These are phyloP conservation scores for Napeogenes sylphis DNA, from an alignment of 2,888 invertebrate species.

Conservation along the genomic window DNA sequence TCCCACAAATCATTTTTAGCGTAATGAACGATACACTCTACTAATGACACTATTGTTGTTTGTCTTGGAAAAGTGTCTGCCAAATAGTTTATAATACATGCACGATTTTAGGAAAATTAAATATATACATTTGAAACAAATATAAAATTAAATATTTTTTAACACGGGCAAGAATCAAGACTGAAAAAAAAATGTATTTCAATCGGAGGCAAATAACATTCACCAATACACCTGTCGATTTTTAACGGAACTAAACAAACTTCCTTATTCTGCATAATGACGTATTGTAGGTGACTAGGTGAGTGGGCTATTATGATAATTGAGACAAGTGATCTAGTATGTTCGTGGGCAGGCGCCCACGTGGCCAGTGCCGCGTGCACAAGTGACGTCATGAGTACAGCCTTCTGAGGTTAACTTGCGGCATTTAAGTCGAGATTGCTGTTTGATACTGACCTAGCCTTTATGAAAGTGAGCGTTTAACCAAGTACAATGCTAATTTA, in stretches of 20 bases:
- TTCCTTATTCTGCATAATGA: conserved; percentile 18
- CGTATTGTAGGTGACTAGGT: conserved; percentile 23
- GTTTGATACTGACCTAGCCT: conserved; percentile 31
- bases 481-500: too few species aligned
- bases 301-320: conserved; percentile 26
- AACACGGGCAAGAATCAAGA: too few species aligned
- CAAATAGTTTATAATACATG: not conserved
- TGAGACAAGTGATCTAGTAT: conserved; percentile 36
- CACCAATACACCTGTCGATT: conserved; percentile 8
- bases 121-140: too few species aligned
- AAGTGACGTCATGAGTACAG: conserved; percentile 61
- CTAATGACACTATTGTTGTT: conserved; percentile 61
- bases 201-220: too few species aligned
- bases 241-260: conserved; percentile 21
- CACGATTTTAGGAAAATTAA: conserved; percentile 2
- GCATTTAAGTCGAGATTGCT: conserved; percentile 32
- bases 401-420: conserved; percentile 55
- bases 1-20: conserved; percentile 71
- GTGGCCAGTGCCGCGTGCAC: conserved; percentile 70
- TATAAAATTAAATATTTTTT: too few species aligned
- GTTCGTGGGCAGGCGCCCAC: conserved; percentile 65
- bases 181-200: too few species aligned
- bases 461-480: not conserved
- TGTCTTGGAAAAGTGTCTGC: conserved; percentile 32
- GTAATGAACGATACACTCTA: conserved; percentile 46